These are phyloP conservation scores for Hemibagrus wyckioides DNA, from an alignment of 2,113 vertebrate genomes.

Conservation along the genomic window DNA sequence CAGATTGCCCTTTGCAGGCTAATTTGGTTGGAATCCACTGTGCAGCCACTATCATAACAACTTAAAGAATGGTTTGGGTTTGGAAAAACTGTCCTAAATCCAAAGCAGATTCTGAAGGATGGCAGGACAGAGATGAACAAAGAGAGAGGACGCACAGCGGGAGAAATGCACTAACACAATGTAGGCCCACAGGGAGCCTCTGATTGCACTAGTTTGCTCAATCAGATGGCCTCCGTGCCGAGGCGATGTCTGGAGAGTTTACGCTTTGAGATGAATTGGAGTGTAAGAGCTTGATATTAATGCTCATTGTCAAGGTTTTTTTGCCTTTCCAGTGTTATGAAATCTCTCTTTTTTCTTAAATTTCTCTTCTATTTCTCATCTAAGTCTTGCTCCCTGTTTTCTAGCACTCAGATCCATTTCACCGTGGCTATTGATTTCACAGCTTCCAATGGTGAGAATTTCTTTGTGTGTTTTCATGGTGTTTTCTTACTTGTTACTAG, in stretches of 20 bases:
- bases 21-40: not conserved
- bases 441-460: constrained; percentile 89
- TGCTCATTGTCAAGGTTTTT: not conserved
- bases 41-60: not conserved
- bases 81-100: constrained; percentile 2
- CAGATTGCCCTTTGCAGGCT: constrained; percentile 26
- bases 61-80: not conserved
- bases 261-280: constrained; percentile 19
- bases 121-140: constrained; percentile 19
- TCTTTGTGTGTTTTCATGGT: constrained; percentile 28
- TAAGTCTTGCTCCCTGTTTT: constrained; percentile 54
- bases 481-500: not conserved
- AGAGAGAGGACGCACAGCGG: constrained; percentile 6
- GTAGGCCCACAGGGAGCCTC: constrained; percentile 31
- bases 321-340: not conserved
- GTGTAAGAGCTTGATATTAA: constrained; percentile 9
- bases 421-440: constrained; percentile 98
- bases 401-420: constrained; percentile 94
- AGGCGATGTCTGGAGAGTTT: constrained; percentile 39
- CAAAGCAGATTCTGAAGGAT: constrained; percentile 21
- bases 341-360: not conserved
- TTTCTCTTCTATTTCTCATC: constrained; percentile 50
- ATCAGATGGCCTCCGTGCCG: constrained; percentile 32
- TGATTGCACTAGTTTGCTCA: constrained; percentile 46
- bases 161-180: constrained; percentile 36